phyloP scores from a whole-genome alignment of 2,797 vertebrate genomes.

The Phrynocephalus forsythii region DNA sequence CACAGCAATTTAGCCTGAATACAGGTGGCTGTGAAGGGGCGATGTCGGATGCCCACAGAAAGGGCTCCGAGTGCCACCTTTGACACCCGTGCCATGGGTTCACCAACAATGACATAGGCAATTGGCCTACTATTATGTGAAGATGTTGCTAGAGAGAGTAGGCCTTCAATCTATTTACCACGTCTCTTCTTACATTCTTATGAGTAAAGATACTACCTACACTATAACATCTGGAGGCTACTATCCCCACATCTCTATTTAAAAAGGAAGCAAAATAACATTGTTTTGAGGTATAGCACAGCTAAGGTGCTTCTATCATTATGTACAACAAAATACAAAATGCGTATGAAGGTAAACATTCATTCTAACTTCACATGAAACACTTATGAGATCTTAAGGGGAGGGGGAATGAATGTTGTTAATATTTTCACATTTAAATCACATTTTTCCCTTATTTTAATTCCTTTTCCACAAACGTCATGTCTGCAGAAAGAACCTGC shows the following conservation, averaged over 20 bases:
- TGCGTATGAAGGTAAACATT: neutral
- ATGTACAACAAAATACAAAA: neutral
- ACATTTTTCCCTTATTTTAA: slow-evolving; percentile 39
- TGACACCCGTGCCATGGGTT: too few relatives aligned
- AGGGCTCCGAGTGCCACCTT: too few relatives aligned
- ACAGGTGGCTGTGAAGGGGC: too few relatives aligned
- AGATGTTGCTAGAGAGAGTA: neutral
- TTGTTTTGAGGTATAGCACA: neutral
- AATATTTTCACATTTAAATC: slow-evolving; percentile 34
- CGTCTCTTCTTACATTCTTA: neutral
- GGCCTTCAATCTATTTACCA: neutral
- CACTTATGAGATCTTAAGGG: neutral
- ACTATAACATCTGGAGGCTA: neutral
- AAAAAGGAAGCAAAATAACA: neutral
- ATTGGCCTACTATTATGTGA: neutral
- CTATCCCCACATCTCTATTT: neutral
- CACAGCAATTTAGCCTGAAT: too few relatives aligned
- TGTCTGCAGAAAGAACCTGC: slow-evolving; percentile 62
- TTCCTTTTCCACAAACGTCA: slow-evolving; percentile 45
- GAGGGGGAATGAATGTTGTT: neutral
- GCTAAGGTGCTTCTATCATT: neutral
- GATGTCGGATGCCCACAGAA: too few relatives aligned
- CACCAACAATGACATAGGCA: neutral
- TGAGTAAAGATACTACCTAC: neutral
- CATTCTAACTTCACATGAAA: neutral